Evolutionary conservation across 2,888 invertebrate species (phyloP), one percentile per base, ranked within the genome.

Genomic region (Drosophila quinaria): DNA sequence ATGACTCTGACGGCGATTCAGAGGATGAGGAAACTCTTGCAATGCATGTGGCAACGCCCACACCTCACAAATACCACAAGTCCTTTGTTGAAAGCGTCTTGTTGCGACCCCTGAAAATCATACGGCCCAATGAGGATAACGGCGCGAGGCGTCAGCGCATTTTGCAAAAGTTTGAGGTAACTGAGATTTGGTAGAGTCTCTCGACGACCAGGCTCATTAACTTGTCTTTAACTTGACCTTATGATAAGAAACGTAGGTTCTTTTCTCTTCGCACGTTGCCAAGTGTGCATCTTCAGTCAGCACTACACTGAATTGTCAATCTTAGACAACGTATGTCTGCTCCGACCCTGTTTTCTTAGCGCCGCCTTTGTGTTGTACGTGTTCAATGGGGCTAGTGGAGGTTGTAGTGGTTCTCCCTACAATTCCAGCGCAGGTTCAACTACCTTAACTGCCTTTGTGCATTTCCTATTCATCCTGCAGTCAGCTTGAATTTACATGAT

Each of bases 1-100:
- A 54, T 13, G 70, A 42, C 15, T 70, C 71, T n/a, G 55, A 61
- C 31, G 55, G 56, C 19, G 65, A 68, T 2, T 65, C 62, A 9
- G 79, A 69, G 17, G 74, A 60, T 4, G 71, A 63, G 29, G 80
- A 81, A 39, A 22, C 39, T 44, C 55, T 94, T 0, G 41, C 3
- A 9, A 60, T 2, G 33, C 94, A 74, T 93, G 93, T 95, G 95
- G 42, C 42, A 2, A 19, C 74, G 37, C 62, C 81, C 29, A 69
- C 74, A 22, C 60, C 75, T 11, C 78, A 79, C 3, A 91, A 89
- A 73, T 92, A 89, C 69, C 91, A 91, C 70, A 92, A 91, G 73
- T 92, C 92, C 19, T 92, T 92, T 77, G 83, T 92, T 46, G 92
- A 92, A 44, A 91, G 87, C 49, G 87, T 92, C 17, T 60, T 92